Evolutionary conservation across 1,140 invertebrate genomes (phyloP).

Genomic region (Drosophila repletoides): DNA sequence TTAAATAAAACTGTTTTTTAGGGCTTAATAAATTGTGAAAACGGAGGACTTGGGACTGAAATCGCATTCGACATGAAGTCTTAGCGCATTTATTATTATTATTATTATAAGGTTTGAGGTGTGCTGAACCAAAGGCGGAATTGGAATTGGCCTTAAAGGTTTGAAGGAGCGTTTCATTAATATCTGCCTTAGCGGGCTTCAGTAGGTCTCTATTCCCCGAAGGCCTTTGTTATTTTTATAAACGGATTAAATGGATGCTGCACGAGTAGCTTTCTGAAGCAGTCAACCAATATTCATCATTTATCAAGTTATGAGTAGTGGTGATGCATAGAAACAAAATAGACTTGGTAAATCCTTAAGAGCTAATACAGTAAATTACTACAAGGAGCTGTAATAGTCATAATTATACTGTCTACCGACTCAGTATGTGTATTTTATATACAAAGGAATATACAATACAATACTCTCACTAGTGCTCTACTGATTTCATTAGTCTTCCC

Average conservation of each 20-base stretch:
- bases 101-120: too few relatives aligned
- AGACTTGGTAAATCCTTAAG: too few relatives aligned
- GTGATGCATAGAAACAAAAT: neutral
- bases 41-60: too few relatives aligned
- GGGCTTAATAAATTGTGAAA: too few relatives aligned
- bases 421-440: too few relatives aligned
- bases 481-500: slow-evolving; percentile 64
- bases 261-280: slow-evolving; percentile 7
- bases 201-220: slow-evolving; percentile 48
- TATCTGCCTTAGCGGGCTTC: slow-evolving; percentile 47
- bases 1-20: too few relatives aligned
- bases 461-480: slow-evolving; percentile 25
- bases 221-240: slow-evolving; percentile 47
- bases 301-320: neutral
- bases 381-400: neutral
- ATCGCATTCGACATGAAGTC: too few relatives aligned
- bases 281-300: neutral
- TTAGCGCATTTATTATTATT: too few relatives aligned
- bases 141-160: neutral
- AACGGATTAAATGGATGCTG: slow-evolving; percentile 45
- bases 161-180: slow-evolving; percentile 9
- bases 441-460: slow-evolving; percentile 9
- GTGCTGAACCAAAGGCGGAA: neutral
- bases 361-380: too few relatives aligned
- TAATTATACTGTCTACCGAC: neutral